These are phyloP conservation scores for Andrena bucephala DNA, from an alignment of 2,888 invertebrate species.

Conservation along the genomic window DNA sequence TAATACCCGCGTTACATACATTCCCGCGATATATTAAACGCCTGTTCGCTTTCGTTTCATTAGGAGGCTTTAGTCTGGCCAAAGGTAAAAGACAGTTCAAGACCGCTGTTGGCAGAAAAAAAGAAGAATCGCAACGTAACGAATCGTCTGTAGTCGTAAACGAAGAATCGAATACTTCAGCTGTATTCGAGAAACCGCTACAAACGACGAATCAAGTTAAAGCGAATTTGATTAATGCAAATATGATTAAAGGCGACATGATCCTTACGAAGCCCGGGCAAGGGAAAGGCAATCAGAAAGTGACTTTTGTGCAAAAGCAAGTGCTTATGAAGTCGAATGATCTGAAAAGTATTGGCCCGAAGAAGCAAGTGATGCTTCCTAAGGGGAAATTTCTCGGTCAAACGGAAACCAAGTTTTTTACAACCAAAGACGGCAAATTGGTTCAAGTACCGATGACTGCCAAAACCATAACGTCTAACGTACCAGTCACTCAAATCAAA, in stretches of 20 bases:
- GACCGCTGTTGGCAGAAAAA: conserved; percentile 75
- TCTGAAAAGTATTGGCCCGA: conserved; percentile 72
- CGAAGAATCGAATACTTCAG: conserved; percentile 60
- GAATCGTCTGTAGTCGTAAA: conserved; percentile 41
- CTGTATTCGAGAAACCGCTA: conserved; percentile 73
- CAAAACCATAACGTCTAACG: conserved; percentile 51
- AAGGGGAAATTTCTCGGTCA: conserved; percentile 74
- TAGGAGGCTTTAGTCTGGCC: conserved; percentile 65
- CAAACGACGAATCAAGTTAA: conserved; percentile 85
- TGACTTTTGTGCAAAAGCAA: conserved; percentile 82
- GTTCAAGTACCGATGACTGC: conserved; percentile 63
- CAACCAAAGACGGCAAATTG: conserved; percentile 77
- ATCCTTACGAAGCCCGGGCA: conserved; percentile 83
- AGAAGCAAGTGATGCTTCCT: conserved; percentile 76
- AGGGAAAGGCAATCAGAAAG: conserved; percentile 78
- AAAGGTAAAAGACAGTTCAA: conserved; percentile 77
- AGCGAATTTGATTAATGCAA: conserved; percentile 86
- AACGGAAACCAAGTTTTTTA: conserved; percentile 67
- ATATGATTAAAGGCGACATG: conserved; percentile 84
- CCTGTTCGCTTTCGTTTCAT: conserved; percentile 14
- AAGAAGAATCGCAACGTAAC: conserved; percentile 73
- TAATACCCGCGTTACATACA: background rate
- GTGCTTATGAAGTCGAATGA: conserved; percentile 78
- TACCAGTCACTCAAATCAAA: conserved; percentile 52
- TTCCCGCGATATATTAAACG: background rate